Percentiles rank a stretch among this genome's conserved stretches.
These are phyloP conservation scores for Heliconius ismenius DNA, from an alignment of 2,888 invertebrate species.

Conservation along the genomic window DNA sequence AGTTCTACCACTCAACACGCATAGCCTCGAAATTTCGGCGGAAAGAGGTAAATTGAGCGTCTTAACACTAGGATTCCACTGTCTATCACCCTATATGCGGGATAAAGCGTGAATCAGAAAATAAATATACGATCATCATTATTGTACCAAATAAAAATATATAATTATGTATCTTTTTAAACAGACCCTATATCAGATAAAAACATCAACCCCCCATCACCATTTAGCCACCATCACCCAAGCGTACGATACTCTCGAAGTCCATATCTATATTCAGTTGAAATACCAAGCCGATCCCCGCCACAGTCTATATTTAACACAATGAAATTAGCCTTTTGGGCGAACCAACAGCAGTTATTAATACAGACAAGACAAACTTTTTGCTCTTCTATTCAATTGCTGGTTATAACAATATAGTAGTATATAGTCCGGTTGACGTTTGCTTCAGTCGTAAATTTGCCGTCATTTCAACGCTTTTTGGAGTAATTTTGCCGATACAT, in stretches of 20 bases:
- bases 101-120: neutral
- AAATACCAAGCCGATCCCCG: neutral
- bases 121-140: no score
- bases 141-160: neutral
- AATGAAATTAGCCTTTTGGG: constrained; percentile 19
- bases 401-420: constrained; percentile 1
- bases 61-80: no score
- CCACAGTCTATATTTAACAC: constrained; percentile 2
- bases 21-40: no score
- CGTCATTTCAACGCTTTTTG: neutral
- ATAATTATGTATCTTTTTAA: neutral
- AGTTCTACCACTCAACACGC: no score
- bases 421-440: neutral
- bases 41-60: no score
- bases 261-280: neutral
- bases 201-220: neutral
- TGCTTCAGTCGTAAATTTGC: neutral
- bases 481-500: neutral
- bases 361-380: constrained; percentile 11
- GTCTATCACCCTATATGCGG: neutral
- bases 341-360: constrained; percentile 14
- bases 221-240: no score
- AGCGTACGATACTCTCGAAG: neutral
- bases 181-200: neutral
- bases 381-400: constrained; percentile 7